These are phyloP conservation scores for Pipistrellus nathusii DNA, from an alignment of 2,797 vertebrate species.

Conservation along the genomic window DNA sequence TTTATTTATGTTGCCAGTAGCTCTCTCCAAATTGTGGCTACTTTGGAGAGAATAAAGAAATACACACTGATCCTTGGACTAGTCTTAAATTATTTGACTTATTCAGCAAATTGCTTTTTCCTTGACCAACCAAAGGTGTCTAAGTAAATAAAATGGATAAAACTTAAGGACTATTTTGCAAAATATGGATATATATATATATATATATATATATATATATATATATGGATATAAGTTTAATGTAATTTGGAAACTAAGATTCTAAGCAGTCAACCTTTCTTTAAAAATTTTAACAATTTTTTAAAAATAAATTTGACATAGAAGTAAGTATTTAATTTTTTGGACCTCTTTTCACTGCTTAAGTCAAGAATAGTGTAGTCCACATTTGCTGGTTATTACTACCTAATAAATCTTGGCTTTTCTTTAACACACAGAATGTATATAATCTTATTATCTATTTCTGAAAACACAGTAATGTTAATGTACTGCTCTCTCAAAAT, in stretches of 20 bases:
- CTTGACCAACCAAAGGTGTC: background rate
- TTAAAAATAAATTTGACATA: background rate
- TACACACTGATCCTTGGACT: background rate
- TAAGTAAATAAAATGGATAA: background rate
- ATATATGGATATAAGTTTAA: background rate
- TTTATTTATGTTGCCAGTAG: background rate
- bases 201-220: background rate
- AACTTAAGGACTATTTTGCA: background rate
- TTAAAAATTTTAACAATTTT: background rate
- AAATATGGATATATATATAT: background rate
- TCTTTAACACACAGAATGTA: background rate
- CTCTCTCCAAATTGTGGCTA: background rate
- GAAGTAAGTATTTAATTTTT: background rate
- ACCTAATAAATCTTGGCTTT: background rate
- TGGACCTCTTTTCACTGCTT: background rate
- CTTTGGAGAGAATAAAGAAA: background rate
- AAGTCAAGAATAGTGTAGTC: slow-evolving; percentile 1
- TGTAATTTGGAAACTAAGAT: background rate
- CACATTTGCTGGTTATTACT: background rate
- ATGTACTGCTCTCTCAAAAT: background rate
- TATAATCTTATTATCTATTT: background rate
- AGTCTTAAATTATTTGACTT: background rate
- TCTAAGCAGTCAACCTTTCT: background rate
- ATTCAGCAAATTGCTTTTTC: background rate
- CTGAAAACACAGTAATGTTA: background rate